These are phyloP conservation scores for Drosophila ironensis DNA, from an alignment of 1,140 invertebrate genomes.

Conservation along the genomic window DNA sequence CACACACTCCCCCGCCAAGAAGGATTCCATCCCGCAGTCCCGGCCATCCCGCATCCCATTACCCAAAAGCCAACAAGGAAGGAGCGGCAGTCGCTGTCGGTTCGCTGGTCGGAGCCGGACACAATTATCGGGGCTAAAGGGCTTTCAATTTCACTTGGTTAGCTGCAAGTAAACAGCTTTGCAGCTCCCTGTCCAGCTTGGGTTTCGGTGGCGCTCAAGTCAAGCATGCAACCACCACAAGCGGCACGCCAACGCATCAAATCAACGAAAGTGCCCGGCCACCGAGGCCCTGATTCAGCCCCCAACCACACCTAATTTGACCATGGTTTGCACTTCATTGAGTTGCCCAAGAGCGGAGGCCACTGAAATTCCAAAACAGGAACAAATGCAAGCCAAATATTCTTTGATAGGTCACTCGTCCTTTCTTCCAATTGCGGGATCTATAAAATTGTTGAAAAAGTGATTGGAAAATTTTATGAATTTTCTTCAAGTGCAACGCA, in stretches of 20 bases:
- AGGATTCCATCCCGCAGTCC: not conserved
- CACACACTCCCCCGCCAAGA: slow-evolving; percentile 10
- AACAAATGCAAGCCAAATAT: not conserved
- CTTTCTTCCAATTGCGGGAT: too few species aligned
- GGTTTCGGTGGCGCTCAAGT: slow-evolving; percentile 53
- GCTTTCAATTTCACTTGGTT: slow-evolving; percentile 77
- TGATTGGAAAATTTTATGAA: not conserved
- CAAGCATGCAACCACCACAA: slow-evolving; percentile 68
- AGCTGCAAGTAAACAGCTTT: slow-evolving; percentile 73
- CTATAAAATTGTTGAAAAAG: not conserved
- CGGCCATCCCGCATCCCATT: slow-evolving; percentile 27
- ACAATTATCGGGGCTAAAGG: slow-evolving; percentile 64
- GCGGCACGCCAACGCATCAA: slow-evolving; percentile 78
- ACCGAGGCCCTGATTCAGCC: not conserved
- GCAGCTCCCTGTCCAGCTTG: slow-evolving; percentile 10
- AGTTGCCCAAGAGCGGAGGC: slow-evolving; percentile 25
- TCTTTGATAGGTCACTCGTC: too few species aligned
- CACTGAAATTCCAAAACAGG: slow-evolving; percentile 17
- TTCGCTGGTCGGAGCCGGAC: slow-evolving; percentile 36
- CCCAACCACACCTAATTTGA: slow-evolving; percentile 12
- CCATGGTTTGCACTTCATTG: slow-evolving; percentile 76
- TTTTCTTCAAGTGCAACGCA: slow-evolving; percentile 14
- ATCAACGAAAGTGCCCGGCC: slow-evolving; percentile 70
- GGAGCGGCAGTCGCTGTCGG: not conserved
- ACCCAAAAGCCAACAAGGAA: slow-evolving; percentile 33